Percentiles rank a stretch among this genome's conserved stretches.
These are phyloP conservation scores for Sebastes goodei DNA, from an alignment of 2,797 vertebrate species.

Conservation along the genomic window DNA sequence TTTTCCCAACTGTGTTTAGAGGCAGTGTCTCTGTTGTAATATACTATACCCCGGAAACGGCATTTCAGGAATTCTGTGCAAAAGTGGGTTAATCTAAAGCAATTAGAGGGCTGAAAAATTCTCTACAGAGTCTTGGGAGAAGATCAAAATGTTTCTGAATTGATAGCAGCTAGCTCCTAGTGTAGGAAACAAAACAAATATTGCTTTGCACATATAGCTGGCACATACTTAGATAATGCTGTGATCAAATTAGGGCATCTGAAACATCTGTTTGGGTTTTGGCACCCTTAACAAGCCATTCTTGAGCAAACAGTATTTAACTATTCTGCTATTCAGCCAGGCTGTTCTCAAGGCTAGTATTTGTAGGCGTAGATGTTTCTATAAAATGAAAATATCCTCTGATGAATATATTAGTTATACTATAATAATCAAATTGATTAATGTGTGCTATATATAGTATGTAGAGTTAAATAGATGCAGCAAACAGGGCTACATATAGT, in stretches of 20 bases:
- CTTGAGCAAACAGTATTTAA: constrained; percentile 10
- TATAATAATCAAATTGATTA: background rate
- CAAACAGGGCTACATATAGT: background rate
- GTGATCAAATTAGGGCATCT: constrained; percentile 62
- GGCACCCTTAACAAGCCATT: constrained; percentile 22
- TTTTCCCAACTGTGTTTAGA: background rate
- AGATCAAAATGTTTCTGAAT: constrained; percentile 60
- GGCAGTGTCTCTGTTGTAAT: constrained; percentile 3
- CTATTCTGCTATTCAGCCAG: constrained; percentile 1
- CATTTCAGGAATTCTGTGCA: constrained; percentile 59
- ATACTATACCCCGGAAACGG: constrained; percentile 26
- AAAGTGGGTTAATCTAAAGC: constrained; percentile 73
- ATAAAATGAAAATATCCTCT: background rate
- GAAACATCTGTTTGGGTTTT: constrained; percentile 46
- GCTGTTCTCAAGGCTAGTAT: background rate
- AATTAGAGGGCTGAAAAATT: constrained; percentile 61
- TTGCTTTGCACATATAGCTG: constrained; percentile 43
- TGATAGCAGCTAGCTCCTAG: constrained; percentile 38
- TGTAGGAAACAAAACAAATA: constrained; percentile 55
- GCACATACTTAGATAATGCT: constrained; percentile 36
- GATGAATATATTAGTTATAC: background rate
- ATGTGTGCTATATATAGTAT: background rate
- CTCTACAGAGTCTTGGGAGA: constrained; percentile 56
- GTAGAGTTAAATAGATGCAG: background rate
- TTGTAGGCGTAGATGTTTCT: background rate